phyloP scores from a whole-genome alignment of 2,113 vertebrate species.

The Tichodroma muraria region DNA sequence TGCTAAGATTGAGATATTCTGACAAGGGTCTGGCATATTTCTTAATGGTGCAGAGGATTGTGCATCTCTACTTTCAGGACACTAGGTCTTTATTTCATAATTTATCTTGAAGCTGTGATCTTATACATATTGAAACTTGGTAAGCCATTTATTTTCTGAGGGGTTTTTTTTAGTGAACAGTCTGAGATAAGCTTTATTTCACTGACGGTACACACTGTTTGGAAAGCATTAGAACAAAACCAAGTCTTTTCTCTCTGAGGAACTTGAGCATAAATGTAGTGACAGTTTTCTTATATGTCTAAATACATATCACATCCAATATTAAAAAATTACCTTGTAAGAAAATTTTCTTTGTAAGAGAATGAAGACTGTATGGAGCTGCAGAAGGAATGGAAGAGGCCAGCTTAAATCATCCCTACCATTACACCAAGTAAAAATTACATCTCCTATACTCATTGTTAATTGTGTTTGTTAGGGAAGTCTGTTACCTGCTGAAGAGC shows the following conservation, averaged over 20 bases:
- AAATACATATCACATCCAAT: neutral
- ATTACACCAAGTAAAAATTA: neutral
- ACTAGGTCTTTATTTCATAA: neutral
- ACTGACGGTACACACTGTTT: neutral
- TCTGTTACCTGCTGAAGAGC: neutral
- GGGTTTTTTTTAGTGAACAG: neutral
- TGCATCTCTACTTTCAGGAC: neutral
- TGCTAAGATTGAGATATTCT: neutral
- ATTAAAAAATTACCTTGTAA: neutral
- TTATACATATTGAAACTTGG: neutral
- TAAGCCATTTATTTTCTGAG: neutral
- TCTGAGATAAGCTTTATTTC: neutral
- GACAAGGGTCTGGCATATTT: neutral
- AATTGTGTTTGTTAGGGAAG: neutral
- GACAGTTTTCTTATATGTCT: neutral
- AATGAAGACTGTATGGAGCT: neutral
- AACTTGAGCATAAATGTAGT: neutral
- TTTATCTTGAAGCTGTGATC: constrained; percentile 11
- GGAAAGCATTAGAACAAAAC: neutral
- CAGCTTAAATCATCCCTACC: neutral
- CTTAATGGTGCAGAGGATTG: neutral
- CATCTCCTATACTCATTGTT: neutral
- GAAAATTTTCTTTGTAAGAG: neutral
- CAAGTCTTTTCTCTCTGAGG: neutral
- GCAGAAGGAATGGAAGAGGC: neutral